Evolutionary conservation across 2,888 invertebrate species (phyloP), one percentile per base, ranked within the genome.

Genomic region (Thereva unica): DNA sequence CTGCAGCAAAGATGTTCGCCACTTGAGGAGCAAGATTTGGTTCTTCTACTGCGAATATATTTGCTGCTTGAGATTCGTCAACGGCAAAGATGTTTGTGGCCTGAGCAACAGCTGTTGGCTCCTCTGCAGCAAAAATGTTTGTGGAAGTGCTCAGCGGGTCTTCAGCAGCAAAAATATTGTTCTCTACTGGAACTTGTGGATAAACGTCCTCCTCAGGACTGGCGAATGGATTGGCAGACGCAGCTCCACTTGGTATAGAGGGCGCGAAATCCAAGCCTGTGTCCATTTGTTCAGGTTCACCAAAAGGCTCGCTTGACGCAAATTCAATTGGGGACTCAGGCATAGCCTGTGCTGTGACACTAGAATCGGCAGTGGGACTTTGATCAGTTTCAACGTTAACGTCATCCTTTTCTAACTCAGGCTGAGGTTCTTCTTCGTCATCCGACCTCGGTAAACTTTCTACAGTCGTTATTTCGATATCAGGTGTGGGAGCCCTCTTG

Each of bases 201-300:
- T 67, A 69, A n/a, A 47, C 41, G 9, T 79, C 71, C 53, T 78
- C 77, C 54, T 84, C 84, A 4, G 80, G 80, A 64, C 80, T 79
- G 59, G 80, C 80, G 57, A 80, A 85, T 0, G 85, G 85, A 78
- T 85, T 85, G 53, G 83, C 80, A 0, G 80, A 80, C 4, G 76
- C 73, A 8, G 77, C 72, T 5, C 80, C 80, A 67, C 79, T 79
- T 5, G 74, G 73, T 12, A 67, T 68, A 1, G 68, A 66, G 5
- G 75, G 74, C 8, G 73, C 71, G 57, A 80, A 80, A 56, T 80
- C 80, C 7, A 80, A 68, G 0, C 76, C 78, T 0, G 79, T 79
- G 67, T 80, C 80, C 79, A 80, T 79, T 71, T 80, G 76, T 67
- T 80, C 80, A 0, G 72, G 71, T 34, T 74, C 75, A n/a, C 70